These are phyloP conservation scores for Drosophila ogumai DNA, from an alignment of 1,140 invertebrate genomes.

Conservation along the genomic window DNA sequence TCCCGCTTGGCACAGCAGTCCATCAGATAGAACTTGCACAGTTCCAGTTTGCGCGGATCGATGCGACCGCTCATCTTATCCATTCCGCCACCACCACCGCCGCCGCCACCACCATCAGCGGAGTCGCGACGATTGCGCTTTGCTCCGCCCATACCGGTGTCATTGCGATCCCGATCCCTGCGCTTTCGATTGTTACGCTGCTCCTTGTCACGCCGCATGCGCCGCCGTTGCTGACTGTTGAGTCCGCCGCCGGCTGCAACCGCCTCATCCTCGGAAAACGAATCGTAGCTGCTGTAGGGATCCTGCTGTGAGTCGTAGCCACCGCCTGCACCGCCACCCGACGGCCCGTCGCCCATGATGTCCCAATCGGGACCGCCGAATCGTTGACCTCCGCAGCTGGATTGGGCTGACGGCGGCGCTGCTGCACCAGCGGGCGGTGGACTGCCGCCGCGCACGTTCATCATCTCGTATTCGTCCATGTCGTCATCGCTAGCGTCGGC, in stretches of 20 bases:
- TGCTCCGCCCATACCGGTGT: constrained; percentile 62
- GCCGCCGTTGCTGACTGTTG: constrained; percentile 72
- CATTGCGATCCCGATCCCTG: constrained; percentile 80
- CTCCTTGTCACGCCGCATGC: constrained; percentile 63
- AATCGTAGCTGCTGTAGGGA: constrained; percentile 86
- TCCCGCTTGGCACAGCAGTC: constrained; percentile 98
- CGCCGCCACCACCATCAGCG: constrained; percentile 31
- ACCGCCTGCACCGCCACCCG: constrained; percentile 8
- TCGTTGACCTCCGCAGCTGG: constrained; percentile 14
- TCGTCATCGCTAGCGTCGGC: constrained; percentile 55
- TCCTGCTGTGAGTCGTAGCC: constrained; percentile 85
- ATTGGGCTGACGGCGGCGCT: constrained; percentile 11
- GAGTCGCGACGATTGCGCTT: constrained; percentile 74
- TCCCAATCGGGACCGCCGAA: constrained; percentile 42
- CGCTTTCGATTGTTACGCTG: constrained; percentile 46
- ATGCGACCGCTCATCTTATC: constrained; percentile 86
- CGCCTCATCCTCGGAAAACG: constrained; percentile 84
- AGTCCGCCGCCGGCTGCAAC: constrained; percentile 62
- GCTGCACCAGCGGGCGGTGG: constrained; percentile 85
- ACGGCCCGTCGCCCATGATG: constrained; percentile 27
- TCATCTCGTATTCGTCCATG: constrained; percentile 89
- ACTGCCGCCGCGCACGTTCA: constrained; percentile 91
- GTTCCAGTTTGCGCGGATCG: constrained; percentile 94
- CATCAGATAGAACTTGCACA: constrained; percentile 98
- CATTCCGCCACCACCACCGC: constrained; percentile 88